A percentile compares a stretch with the other conserved stretches of the same genome.
phyloP scores from a whole-genome alignment of 2,888 invertebrate species.

The Cantharis rufa region DNA sequence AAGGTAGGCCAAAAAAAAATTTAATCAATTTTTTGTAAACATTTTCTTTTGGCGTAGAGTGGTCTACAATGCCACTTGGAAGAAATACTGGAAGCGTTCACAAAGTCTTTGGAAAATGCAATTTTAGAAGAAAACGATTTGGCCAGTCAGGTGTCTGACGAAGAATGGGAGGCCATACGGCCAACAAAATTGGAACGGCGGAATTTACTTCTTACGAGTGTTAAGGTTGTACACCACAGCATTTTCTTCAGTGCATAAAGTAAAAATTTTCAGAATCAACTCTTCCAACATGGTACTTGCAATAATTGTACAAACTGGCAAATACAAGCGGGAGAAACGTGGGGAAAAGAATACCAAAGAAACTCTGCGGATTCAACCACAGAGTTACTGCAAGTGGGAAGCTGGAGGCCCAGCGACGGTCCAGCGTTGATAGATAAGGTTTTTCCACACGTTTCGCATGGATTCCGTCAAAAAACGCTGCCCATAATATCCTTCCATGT shows the following conservation, averaged over 20 bases:
- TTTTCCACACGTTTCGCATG: constrained; percentile 79
- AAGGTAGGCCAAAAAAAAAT: constrained; percentile 55
- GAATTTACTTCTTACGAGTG: constrained; percentile 65
- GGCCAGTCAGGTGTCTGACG: constrained; percentile 77
- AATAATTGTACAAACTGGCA: constrained; percentile 63
- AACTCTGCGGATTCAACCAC: constrained; percentile 33
- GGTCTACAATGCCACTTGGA: constrained; percentile 71
- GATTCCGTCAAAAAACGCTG: constrained; percentile 74
- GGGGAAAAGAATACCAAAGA: constrained; percentile 57
- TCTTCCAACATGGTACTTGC: constrained; percentile 54
- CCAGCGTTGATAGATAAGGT: constrained; percentile 68
- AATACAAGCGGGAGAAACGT: constrained; percentile 62
- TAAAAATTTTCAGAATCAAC: constrained; percentile 45
- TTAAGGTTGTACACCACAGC: constrained; percentile 62
- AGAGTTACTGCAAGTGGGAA: constrained; percentile 64
- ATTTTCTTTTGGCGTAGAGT: constrained; percentile 55
- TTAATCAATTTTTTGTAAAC: neutral
- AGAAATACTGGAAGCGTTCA: constrained; percentile 69
- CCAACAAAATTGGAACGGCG: constrained; percentile 71
- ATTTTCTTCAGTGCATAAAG: neutral
- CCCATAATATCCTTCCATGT: constrained; percentile 81
- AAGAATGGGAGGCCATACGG: constrained; percentile 83
- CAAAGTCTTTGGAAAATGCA: constrained; percentile 70
- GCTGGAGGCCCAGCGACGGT: constrained; percentile 76
- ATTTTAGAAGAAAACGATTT: constrained; percentile 72